Percentiles rank a stretch among this genome's conserved stretches.
phyloP scores from a whole-genome alignment of 2,888 invertebrate genomes.

The Operophtera brumata region DNA sequence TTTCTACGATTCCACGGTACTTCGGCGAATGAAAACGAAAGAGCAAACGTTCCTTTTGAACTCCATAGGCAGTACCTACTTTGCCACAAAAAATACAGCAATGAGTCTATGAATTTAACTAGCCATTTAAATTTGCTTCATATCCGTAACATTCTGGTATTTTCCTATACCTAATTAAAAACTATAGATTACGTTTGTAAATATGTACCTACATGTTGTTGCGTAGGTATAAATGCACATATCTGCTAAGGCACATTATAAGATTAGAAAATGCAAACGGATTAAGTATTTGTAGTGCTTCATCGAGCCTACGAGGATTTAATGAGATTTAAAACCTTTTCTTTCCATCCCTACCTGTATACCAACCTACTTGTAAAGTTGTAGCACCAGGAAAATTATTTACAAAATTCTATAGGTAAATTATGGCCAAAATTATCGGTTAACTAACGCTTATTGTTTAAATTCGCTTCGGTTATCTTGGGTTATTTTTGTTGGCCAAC shows the following conservation, averaged over 20 bases:
- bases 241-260: conserved; percentile 74
- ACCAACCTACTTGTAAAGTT: neutral
- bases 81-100: conserved; percentile 3
- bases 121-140: neutral
- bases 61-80: conserved; percentile 5
- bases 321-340: conserved; percentile 57
- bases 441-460: conserved; percentile 5
- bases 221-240: conserved; percentile 25
- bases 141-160: neutral
- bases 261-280: conserved; percentile 77
- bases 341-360: conserved; percentile 31
- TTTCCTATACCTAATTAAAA: neutral
- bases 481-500: conserved; percentile 16
- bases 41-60: conserved; percentile 3
- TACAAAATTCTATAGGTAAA: neutral
- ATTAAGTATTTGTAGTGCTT: conserved; percentile 76
- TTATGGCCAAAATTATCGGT: neutral
- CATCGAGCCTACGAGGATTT: conserved; percentile 60
- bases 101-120: neutral
- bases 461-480: conserved; percentile 31
- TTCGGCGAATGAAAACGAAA: conserved; percentile 20
- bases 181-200: neutral
- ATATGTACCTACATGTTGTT: neutral
- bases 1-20: conserved; percentile 63
- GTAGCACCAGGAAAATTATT: conserved; percentile 5